These are phyloP conservation scores for Mactromeris polynyma DNA, from an alignment of 2,888 invertebrate species.

Conservation along the genomic window DNA sequence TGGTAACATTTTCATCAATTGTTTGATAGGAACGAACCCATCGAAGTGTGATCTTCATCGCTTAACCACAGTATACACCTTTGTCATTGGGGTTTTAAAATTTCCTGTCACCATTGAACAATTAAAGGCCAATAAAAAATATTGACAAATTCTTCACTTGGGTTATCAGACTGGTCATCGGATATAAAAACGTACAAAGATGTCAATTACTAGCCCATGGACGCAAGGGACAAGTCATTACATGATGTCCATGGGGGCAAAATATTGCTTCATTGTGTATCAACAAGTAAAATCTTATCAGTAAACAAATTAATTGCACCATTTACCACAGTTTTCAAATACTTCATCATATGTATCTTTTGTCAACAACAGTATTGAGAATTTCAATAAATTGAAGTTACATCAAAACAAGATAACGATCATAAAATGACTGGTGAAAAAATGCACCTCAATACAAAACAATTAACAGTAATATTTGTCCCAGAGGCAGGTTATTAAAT, in stretches of 20 bases:
- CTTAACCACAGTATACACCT: neutral
- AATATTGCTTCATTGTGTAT: slow-evolving; percentile 14
- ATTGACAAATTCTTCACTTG: neutral
- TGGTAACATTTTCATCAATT: neutral
- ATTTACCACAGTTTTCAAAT: slow-evolving; percentile 20
- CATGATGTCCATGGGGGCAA: neutral
- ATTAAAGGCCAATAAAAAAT: neutral
- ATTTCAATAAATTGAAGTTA: slow-evolving; percentile 33
- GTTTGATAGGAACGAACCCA: neutral
- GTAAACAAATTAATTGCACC: slow-evolving; percentile 32
- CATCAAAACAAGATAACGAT: slow-evolving; percentile 18
- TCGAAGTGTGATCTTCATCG: neutral
- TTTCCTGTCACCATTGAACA: neutral
- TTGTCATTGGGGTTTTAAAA: neutral
- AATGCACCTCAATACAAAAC: neutral
- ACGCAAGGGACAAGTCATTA: neutral
- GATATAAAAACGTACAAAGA: neutral
- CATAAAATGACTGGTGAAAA: slow-evolving; percentile 19
- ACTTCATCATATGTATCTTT: slow-evolving; percentile 30
- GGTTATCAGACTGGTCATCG: neutral
- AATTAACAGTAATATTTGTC: slow-evolving; percentile 27
- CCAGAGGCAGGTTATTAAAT: slow-evolving; percentile 4
- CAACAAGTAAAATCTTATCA: slow-evolving; percentile 1
- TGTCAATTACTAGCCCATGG: neutral
- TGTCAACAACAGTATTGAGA: slow-evolving; percentile 42